These are phyloP conservation scores for Lasius fuliginosus DNA, from an alignment of 2,888 invertebrate species.

Conservation along the genomic window DNA sequence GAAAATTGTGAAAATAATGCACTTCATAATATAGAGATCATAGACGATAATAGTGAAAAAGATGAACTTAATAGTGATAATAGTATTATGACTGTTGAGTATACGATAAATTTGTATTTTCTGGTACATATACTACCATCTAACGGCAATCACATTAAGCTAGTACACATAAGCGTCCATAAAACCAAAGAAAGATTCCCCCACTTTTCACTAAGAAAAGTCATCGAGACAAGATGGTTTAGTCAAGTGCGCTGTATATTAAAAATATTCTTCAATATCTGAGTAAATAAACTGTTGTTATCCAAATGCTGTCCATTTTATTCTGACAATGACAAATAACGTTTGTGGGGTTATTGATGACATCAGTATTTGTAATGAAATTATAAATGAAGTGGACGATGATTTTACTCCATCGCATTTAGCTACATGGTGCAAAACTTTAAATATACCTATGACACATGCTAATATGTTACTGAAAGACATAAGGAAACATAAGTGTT, in stretches of 20 bases:
- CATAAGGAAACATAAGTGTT: neutral
- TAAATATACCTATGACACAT: neutral
- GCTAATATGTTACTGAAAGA: neutral
- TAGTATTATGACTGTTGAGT: neutral
- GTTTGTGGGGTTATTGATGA: neutral
- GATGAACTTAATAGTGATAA: neutral
- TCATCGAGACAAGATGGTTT: no score
- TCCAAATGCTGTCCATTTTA: no score
- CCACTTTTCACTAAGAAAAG: no score
- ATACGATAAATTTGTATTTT: no score
- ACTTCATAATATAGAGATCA: neutral
- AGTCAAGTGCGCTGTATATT: no score
- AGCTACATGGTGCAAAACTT: slow-evolving; percentile 13
- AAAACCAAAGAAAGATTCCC: no score
- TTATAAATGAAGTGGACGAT: neutral
- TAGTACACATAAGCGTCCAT: no score
- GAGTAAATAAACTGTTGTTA: no score
- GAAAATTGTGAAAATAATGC: neutral
- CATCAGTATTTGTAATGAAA: neutral
- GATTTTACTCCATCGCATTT: neutral
- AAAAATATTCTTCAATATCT: no score
- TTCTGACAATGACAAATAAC: neutral
- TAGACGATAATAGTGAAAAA: neutral
- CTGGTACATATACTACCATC: no score
- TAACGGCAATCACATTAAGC: no score